These are phyloP conservation scores for Gisinianus flammeolus DNA, from an alignment of 2,888 invertebrate species.

Conservation along the genomic window DNA sequence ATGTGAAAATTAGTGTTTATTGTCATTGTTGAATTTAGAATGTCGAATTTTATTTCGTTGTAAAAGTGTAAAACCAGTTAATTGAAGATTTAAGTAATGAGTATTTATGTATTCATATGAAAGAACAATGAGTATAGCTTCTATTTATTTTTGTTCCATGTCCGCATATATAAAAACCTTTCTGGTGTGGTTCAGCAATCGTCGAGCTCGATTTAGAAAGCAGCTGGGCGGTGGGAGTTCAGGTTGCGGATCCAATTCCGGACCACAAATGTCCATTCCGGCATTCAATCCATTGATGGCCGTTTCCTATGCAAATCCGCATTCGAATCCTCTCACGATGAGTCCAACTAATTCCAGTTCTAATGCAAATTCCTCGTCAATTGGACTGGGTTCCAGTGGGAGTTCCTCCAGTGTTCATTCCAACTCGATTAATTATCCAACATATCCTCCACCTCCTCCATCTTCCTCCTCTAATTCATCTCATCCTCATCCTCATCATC, in stretches of 20 bases:
- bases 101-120: too few relatives aligned
- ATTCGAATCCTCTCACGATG: too few relatives aligned
- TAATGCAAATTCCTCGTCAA: background rate
- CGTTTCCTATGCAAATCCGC: background rate
- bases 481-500: background rate
- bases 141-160: too few relatives aligned
- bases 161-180: too few relatives aligned
- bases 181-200: constrained; percentile 94
- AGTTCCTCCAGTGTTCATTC: background rate
- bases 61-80: too few relatives aligned
- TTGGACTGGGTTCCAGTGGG: background rate
- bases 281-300: background rate
- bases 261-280: background rate
- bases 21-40: too few relatives aligned
- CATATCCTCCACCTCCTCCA: background rate
- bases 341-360: too few relatives aligned
- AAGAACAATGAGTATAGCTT: too few relatives aligned
- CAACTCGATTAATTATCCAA: constrained; percentile 10
- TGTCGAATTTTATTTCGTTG: too few relatives aligned
- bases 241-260: background rate
- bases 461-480: too few relatives aligned
- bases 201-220: constrained; percentile 90
- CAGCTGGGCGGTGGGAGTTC: constrained; percentile 70
- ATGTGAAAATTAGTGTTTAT: too few relatives aligned
- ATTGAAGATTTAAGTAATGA: too few relatives aligned